Evolutionary conservation across 2,113 vertebrate genomes (phyloP), one percentile per base, ranked within the genome.

Genomic region (Nipponia nippon): DNA sequence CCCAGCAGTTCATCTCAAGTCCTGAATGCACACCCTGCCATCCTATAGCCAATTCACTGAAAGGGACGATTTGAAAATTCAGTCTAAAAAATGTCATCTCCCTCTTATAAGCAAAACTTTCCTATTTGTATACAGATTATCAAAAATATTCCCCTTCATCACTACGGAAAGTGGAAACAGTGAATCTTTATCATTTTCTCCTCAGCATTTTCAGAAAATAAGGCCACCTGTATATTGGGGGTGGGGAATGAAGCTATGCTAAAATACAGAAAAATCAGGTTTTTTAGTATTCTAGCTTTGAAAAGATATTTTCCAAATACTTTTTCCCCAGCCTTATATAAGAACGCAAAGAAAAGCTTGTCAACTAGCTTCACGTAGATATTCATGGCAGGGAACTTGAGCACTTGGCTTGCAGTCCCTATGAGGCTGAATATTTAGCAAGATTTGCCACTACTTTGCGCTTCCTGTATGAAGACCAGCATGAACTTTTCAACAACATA

Each of bases 241-340:
- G 2, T 4, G 8, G 34, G 21, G 9, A 6, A 30, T 8, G 21
- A 55, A 38, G 12, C 7, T 34, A 8, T 38, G 15, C 36, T 46
- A 47, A 47, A 83, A 71, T 16, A 73, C 13, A 77, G 30, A 73
- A 82, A 46, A 87, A 1, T 12, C 0, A 1, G 11, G 15, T 4
- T 2, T 7, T 5, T 5, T 30, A 34, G 4, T 22, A 23, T 3
- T 70, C 4, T 4, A 10, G 10, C 19, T 50, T 21, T 30, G 26
- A 76, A 76, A 81, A 80, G 3, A 10, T 29, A 46, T 90, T 77
- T 95, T 80, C 26, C 29, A 58, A 86, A 23, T 0, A 5, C 3
- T 42, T 93, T 63, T 36, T 3, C 14, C 15, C 7, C 22, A 42
- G 38, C 0, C 40, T 75, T 79, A 11, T 3, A 6, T 2, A 67